Evolutionary conservation across 2,888 invertebrate species (phyloP), one percentile per base, ranked within the genome.

Genomic region (Eupeodes luniger): DNA sequence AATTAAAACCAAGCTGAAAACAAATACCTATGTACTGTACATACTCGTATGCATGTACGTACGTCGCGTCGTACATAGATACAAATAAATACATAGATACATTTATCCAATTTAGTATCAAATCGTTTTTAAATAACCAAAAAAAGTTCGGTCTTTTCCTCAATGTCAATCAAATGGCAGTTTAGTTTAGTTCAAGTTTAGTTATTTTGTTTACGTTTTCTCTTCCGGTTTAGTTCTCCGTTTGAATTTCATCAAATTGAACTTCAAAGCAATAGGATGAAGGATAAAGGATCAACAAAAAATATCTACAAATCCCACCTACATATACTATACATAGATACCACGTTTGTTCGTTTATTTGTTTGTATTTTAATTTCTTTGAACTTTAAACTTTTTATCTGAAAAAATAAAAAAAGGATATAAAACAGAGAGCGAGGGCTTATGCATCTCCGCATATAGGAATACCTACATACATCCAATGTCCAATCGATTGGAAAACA

Each of bases 401-500:
- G 19, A 11, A 66, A 66, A 55, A 64, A 57, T 62, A 7, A 16
- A 16, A 16, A 47, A 36, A 76, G 27, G 27, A 27, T 27, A 27
- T 27, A 64, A 55, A 75, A 61, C 14, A 53, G 2, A 55, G 11
- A 14, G 72, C 66, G 19, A 51, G 59, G 78, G 51, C 51, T 5
- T 57, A 83, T 78, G 82, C 82, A 78, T 72, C 55, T 12, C 64
- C 57, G 6, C 40, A 40, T 40, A 40, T 7, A 40, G 6, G 9
- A 40, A 40, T 40, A 40, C 40, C 5, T 40, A 72, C 72, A 78
- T 40, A 72, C 72, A 78, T 72, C 72, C 16, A 51, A 83, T 66
- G 66, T 53, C 59, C 72, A 83, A 83, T 83, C 78, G 78, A 83
- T 83, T 78, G 82, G 82, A 83, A 83, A 83, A 72, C 70, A 72